phyloP scores from a whole-genome alignment of 2,888 invertebrate genomes.

The Herminia tarsipennalis region DNA sequence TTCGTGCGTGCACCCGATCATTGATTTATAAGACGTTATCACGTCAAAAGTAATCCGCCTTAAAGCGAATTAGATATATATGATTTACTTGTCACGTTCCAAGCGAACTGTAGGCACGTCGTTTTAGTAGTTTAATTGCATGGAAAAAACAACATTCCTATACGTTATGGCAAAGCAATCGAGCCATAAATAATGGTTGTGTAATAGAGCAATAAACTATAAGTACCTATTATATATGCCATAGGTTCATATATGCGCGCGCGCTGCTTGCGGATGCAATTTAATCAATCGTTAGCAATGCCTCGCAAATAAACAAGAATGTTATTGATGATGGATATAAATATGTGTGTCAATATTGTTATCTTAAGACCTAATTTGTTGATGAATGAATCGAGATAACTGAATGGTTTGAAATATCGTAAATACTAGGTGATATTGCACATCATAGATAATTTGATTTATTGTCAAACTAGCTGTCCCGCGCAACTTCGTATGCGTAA shows the following conservation, averaged over 20 bases:
- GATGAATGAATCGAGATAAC: constrained; percentile 30
- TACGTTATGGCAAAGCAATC: constrained; percentile 53
- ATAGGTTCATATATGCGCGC: constrained; percentile 32
- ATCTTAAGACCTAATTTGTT: constrained; percentile 38
- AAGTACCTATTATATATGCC: constrained; percentile 52
- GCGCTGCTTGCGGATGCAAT: constrained; percentile 50
- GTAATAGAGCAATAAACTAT: constrained; percentile 71
- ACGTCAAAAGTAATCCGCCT: constrained; percentile 46
- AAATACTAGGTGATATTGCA: constrained; percentile 18
- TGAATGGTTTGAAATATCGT: constrained; percentile 23
- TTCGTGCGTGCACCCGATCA: too few species aligned
- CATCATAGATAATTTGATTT: too few species aligned
- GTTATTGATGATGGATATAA: constrained; percentile 43
- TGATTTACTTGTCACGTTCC: constrained; percentile 46
- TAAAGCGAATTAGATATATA: constrained; percentile 44
- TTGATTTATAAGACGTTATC: too few species aligned
- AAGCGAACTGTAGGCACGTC: constrained; percentile 32
- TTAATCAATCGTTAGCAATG: constrained; percentile 50
- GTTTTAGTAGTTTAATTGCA: constrained; percentile 52
- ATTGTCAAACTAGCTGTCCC: too few species aligned
- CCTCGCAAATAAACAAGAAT: constrained; percentile 48
- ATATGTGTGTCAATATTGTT: constrained; percentile 39
- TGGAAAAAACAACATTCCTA: constrained; percentile 58
- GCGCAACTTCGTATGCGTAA: too few species aligned
- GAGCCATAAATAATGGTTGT: constrained; percentile 60